A percentile compares a stretch with the other conserved stretches of the same genome.
Conservation (phyloP, 2,113 vertebrate species). For the Urocolius indicus region DNA sequence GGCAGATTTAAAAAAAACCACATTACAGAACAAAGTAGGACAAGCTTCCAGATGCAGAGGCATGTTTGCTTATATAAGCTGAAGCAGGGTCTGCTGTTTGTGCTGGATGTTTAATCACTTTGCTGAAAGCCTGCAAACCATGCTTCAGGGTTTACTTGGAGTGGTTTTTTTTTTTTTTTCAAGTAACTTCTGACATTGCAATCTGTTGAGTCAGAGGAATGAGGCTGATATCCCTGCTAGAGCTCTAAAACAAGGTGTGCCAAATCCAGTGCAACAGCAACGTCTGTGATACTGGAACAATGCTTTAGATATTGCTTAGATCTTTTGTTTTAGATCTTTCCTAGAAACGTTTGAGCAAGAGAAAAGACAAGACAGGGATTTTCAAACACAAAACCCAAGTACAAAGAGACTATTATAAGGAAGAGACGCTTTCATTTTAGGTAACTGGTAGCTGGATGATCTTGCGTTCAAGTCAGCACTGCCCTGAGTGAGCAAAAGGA, state of each 20-base stretch:
- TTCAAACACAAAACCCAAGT: not conserved
- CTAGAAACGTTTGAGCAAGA: not conserved
- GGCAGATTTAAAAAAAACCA: not conserved
- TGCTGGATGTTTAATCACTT: not conserved
- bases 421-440: not conserved
- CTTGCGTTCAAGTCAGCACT: not conserved
- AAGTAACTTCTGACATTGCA: not conserved
- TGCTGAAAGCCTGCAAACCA: not conserved
- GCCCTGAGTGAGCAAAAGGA: not conserved
- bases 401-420: not conserved
- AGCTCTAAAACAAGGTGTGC: not conserved
- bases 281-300: not conserved
- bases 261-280: not conserved
- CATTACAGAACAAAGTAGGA: not conserved
- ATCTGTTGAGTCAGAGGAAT: slow-evolving; percentile 5
- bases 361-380: not conserved
- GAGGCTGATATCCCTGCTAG: not conserved
- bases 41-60: not conserved
- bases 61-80: not conserved
- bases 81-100: not conserved
- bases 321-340: not conserved
- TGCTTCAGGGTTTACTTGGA: not conserved
- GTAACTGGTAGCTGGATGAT: not conserved
- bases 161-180: not conserved
- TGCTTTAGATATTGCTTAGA: not conserved